phyloP scores from a whole-genome alignment of 2,113 vertebrate species.

The Stigmatopora argus region DNA sequence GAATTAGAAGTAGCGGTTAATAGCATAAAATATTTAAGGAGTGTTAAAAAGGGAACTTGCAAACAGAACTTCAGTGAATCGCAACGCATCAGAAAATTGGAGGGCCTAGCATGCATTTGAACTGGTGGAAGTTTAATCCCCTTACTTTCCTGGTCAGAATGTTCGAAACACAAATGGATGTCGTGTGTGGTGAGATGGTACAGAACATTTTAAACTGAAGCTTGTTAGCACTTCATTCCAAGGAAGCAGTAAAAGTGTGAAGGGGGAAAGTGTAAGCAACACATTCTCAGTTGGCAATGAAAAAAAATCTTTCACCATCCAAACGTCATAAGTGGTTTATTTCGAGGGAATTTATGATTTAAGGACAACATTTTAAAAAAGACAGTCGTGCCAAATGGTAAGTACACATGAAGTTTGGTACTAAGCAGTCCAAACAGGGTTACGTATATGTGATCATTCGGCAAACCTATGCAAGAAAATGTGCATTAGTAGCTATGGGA shows the following conservation, averaged over 20 bases:
- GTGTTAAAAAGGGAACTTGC: background rate
- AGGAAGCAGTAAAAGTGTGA: constrained; percentile 11
- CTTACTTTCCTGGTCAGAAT: background rate
- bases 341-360: background rate
- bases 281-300: background rate
- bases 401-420: background rate
- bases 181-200: constrained; percentile 14
- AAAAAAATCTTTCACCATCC: background rate
- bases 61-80: background rate
- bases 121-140: background rate
- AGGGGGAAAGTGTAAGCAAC: constrained; percentile 4
- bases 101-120: background rate
- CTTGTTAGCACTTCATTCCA: constrained; percentile 46
- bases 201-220: constrained; percentile 21
- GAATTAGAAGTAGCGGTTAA: constrained; percentile 3
- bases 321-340: constrained; percentile 6
- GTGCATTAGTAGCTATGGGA: background rate
- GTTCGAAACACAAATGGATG: constrained; percentile 49
- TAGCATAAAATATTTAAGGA: constrained; percentile 1
- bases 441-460: background rate
- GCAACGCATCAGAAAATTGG: constrained; percentile 12
- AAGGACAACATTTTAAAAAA: background rate
- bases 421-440: background rate
- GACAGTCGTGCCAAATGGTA: background rate
- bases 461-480: background rate